Evolutionary conservation across 1,140 invertebrate genomes (phyloP), one percentile per base, ranked within the genome.

Genomic region (Telenomus remus): DNA sequence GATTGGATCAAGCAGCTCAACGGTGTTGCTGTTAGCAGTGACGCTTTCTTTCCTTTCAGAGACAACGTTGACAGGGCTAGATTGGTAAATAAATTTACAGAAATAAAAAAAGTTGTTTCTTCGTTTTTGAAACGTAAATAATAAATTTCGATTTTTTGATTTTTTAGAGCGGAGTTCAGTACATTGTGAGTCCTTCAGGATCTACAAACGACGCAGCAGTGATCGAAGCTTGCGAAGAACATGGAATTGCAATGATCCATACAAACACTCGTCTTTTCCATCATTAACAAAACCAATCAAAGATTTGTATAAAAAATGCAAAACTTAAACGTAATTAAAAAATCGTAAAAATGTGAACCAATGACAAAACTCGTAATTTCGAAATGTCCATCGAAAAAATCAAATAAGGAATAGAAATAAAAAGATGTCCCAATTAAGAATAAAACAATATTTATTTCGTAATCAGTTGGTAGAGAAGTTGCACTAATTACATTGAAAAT

Each of bases 1-100:
- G 91, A 94, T 6, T 99, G 97, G 97, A 87, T 95, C 4, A 89
- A 89, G 11, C 88, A 95, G 73, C 86, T 99, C 81, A 91, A 92
- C 44, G 92, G 92, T n/a, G 97, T 99, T 7, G 93, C 95, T 12
- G 87, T 99, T 0, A 96, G 96, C n/a, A 99, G 97, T 0, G 98
- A 99, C 89, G 97, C 97, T 0, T 99, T 99, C 90, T 99, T 99
- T 89, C 98, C 98, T 35, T 99, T 99, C 90, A 91, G 97, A 77
- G 98, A 99, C 81, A 99, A 99, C 82, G 94, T 99, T 50, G 97
- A 99, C 86, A 91, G 97, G 79, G 97, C 98, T 63, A 90, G 91
- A 78, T 91, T 96, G 91, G 97, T 98, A 86, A 85, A 84, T n/a
- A 84, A 27, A 27, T 27, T 27, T 27, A 27, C 6, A 3, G 2